phyloP scores from a whole-genome alignment of 2,888 invertebrate species.

The Stenoptilia bipunctidactyla region DNA sequence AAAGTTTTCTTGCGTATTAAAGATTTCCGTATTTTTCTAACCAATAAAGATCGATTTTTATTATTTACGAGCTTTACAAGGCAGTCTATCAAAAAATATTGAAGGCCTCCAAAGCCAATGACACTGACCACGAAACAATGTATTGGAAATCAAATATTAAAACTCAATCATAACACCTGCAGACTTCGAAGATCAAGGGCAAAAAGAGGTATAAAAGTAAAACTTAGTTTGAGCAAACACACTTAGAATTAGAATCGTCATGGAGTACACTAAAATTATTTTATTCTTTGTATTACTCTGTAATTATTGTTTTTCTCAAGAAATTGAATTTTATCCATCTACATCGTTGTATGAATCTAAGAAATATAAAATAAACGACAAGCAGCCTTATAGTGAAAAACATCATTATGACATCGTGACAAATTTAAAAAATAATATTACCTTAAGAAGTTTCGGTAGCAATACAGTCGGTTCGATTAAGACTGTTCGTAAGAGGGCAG shows the following conservation, averaged over 20 bases:
- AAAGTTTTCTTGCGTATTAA: too few species aligned
- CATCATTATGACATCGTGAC: not conserved
- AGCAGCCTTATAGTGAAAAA: constrained; percentile 16
- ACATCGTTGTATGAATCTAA: not conserved
- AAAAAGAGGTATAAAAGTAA: constrained; percentile 33
- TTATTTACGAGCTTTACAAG: not conserved
- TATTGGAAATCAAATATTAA: constrained; percentile 48
- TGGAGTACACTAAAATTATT: not conserved
- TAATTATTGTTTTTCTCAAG: constrained; percentile 20
- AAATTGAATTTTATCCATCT: constrained; percentile 44
- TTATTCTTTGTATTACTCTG: constrained; percentile 1
- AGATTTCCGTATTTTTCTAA: too few species aligned
- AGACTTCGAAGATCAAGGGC: constrained; percentile 30
- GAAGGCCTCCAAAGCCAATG: not conserved
- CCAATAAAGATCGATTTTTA: too few species aligned
- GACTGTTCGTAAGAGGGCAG: constrained; percentile 30
- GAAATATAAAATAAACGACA: too few species aligned
- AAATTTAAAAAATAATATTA: constrained; percentile 4
- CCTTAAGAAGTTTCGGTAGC: constrained; percentile 17
- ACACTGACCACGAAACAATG: not conserved
- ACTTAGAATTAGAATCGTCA: not conserved
- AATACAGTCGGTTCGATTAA: not conserved
- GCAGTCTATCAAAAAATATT: too few species aligned
- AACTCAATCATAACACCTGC: constrained; percentile 66
- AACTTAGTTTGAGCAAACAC: constrained; percentile 2